Base-by-base conservation (phyloP, 2,888 invertebrate species). In the Alentia gelatinosa region DNA sequence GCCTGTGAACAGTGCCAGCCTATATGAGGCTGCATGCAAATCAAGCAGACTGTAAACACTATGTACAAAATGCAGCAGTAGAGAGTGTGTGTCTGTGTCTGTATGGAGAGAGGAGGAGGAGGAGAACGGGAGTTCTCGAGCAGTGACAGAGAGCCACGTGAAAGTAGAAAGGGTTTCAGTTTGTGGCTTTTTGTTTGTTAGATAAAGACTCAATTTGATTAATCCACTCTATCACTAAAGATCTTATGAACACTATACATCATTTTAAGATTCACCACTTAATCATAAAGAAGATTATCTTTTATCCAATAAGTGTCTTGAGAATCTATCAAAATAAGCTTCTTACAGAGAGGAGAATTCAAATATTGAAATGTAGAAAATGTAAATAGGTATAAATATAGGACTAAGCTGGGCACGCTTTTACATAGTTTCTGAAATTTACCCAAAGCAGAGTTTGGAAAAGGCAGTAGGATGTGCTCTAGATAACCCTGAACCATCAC, bases 401-500 rank as follows among this genome's bases (percentile, higher is more conserved):
- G 74, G 30, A 74, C n/a, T 26, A 33, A 74, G 19, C 74, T 74
- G n/a, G 37, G 39, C 35, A 79, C n/a, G n/a, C 23, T 1, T 23
- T 79, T 23, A 15, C 0, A 79, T 23, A 30, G n/a, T n/a, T n/a
- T n/a, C n/a, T n/a, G n/a, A n/a, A n/a, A n/a, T 74, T 74, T 30
- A 74, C 39, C 39, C 39, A 79, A 79, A 79, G 79, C 79, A 79
- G 23, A 15, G 1, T 79, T 37, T 37, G 39, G n/a, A n/a, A n/a
- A n/a, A 35, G 39, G 79, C 79, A 19, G 35, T 37, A n/a, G 15
- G 35, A 35, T 79, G 37, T 39, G 79, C 37, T 79, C 79, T 35
- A 39, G 39, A 79, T 79, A 79, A 79, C 79, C 79, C 79, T 79
- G 79, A 79, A 79, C 79, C 79, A 79, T 79, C 79, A 39, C 79